phyloP scores from a whole-genome alignment of 2,113 vertebrate species.

The Helogale parvula region DNA sequence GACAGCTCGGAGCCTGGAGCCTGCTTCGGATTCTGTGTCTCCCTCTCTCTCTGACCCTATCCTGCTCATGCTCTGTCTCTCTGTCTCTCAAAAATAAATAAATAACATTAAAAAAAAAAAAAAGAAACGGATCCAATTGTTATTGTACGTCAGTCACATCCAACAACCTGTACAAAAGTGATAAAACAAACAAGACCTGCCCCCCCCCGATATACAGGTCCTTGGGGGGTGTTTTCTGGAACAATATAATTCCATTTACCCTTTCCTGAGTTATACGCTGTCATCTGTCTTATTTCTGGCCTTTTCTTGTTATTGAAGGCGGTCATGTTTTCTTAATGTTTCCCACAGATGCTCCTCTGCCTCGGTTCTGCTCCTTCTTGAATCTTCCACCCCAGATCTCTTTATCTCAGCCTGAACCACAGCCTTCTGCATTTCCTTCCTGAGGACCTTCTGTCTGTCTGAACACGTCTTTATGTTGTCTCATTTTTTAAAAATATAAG shows the following conservation, averaged over 20 bases:
- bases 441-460: neutral
- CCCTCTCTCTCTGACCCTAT: too few relatives aligned
- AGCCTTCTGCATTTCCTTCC: neutral
- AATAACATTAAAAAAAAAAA: too few relatives aligned
- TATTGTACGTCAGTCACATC: neutral
- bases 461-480: neutral
- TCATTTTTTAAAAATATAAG: neutral
- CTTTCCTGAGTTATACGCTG: neutral
- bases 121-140: neutral
- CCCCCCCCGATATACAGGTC: neutral
- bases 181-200: neutral
- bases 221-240: neutral
- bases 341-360: neutral
- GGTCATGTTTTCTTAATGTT: neutral
- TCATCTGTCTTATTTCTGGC: neutral
- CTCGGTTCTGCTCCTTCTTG: accelerated
- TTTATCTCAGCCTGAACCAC: neutral
- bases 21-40: too few relatives aligned
- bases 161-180: neutral
- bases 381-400: neutral
- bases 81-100: too few relatives aligned
- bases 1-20: too few relatives aligned
- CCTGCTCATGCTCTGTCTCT: too few relatives aligned
- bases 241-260: neutral
- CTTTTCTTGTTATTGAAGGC: too few relatives aligned